Conservation (phyloP, 2,113 vertebrate genomes). For the Cyprinodon variegatus region DNA sequence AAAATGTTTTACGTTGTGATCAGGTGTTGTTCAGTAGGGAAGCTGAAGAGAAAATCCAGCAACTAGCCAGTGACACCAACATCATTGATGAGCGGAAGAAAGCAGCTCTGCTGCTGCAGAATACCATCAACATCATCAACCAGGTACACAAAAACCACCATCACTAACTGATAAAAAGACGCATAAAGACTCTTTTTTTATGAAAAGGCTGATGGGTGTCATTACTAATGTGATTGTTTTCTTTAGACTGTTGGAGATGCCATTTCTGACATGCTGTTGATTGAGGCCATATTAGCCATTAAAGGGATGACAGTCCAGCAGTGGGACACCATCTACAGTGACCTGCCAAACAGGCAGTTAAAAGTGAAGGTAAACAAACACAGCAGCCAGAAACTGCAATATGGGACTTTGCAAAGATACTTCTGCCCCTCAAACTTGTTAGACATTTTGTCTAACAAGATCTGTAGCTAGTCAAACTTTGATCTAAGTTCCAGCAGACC, state of each 20-base stretch:
- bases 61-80: slow-evolving; percentile 76
- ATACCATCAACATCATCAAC: slow-evolving; percentile 88
- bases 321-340: slow-evolving; percentile 88
- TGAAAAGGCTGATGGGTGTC: neutral
- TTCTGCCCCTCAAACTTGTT: neutral
- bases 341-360: slow-evolving; percentile 92
- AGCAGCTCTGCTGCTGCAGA: slow-evolving; percentile 85
- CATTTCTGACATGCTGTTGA: slow-evolving; percentile 92
- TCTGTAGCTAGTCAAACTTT: too few species aligned
- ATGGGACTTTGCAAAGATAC: too few species aligned
- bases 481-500: too few species aligned
- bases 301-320: slow-evolving; percentile 87
- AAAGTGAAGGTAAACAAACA: slow-evolving; percentile 87
- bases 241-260: slow-evolving; percentile 91
- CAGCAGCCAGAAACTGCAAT: neutral
- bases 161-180: neutral
- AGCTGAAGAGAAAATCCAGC: slow-evolving; percentile 86
- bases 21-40: slow-evolving; percentile 91
- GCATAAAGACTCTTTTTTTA: neutral
- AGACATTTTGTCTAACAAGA: neutral
- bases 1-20: slow-evolving; percentile 11
- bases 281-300: slow-evolving; percentile 90
- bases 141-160: slow-evolving; percentile 79
- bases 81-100: slow-evolving; percentile 78
- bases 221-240: neutral